Evolutionary conservation across 2,113 vertebrate species (phyloP).

Genomic region (Anolis sagrei): DNA sequence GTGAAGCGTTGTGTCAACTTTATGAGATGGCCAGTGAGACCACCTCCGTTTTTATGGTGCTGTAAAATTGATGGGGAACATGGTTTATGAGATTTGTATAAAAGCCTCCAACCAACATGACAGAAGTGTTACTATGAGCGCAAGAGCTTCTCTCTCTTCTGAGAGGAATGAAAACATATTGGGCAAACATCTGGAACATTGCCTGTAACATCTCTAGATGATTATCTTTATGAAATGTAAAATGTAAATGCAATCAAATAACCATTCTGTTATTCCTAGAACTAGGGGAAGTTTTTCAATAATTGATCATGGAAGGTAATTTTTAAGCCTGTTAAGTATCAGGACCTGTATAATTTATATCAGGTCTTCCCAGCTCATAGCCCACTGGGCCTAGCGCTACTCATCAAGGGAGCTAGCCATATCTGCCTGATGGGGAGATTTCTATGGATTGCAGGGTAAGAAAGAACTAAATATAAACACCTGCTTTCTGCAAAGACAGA

Average conservation of each 20-base stretch:
- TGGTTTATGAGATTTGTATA: fast-evolving
- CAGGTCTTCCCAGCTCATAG: fast-evolving
- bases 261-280: not conserved
- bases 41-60: slow-evolving; percentile 24
- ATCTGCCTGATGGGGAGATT: not conserved
- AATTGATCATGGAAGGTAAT: not conserved
- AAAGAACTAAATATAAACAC: too few relatives aligned
- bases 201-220: not conserved
- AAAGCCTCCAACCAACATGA: not conserved
- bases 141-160: not conserved
- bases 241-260: not conserved
- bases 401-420: not conserved
- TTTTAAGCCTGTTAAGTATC: not conserved
- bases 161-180: not conserved
- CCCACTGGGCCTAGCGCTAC: not conserved
- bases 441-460: not conserved
- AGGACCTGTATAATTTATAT: not conserved
- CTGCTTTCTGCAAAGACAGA: not conserved
- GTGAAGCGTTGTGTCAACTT: not conserved
- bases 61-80: slow-evolving; percentile 13
- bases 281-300: not conserved
- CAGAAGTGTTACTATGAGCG: not conserved
- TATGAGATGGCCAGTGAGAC: not conserved
- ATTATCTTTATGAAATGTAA: not conserved
- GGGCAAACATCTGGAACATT: not conserved